Conservation (phyloP, 92 coral and sea anemone species). For the Umimayanthus kanabou region DNA sequence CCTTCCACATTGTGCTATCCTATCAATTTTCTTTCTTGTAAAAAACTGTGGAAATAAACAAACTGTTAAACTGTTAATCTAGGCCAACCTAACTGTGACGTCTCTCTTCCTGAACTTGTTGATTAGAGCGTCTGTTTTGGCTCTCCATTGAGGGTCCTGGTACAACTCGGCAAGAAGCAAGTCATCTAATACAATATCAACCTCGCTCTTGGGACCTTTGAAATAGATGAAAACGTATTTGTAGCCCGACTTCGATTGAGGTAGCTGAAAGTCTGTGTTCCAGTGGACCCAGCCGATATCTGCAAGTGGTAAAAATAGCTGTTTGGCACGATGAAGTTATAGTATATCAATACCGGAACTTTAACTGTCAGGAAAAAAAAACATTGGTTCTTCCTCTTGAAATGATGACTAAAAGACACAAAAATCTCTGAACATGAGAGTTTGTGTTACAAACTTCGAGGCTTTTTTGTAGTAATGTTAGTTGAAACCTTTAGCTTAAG, state of each 20-base stretch:
- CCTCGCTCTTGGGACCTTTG: constrained; percentile 70
- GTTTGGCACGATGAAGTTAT: not conserved
- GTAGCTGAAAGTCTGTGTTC: constrained; percentile 80
- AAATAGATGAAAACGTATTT: constrained; percentile 74
- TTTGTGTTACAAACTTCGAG: too few species aligned
- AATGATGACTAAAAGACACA: too few species aligned
- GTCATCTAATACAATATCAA: constrained; percentile 75
- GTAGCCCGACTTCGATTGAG: constrained; percentile 58
- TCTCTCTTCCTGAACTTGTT: constrained; percentile 69
- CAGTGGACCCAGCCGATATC: constrained; percentile 82
- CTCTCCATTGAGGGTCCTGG: constrained; percentile 68
- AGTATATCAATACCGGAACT: not conserved
- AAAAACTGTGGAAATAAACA: too few species aligned
- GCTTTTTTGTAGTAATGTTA: too few species aligned
- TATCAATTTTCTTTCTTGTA: too few species aligned
- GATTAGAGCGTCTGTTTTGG: constrained; percentile 61
- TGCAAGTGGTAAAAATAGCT: constrained; percentile 1
- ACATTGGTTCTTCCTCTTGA: too few species aligned
- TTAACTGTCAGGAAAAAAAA: not conserved
- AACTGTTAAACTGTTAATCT: too few species aligned
- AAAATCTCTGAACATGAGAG: too few species aligned
- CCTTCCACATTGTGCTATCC: too few species aligned
- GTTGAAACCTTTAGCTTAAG: too few species aligned
- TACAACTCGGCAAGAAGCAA: constrained; percentile 59
- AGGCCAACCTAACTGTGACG: not conserved